These are phyloP conservation scores for Himalopsyche tibetana DNA, from an alignment of 2,888 invertebrate species.

Conservation along the genomic window DNA sequence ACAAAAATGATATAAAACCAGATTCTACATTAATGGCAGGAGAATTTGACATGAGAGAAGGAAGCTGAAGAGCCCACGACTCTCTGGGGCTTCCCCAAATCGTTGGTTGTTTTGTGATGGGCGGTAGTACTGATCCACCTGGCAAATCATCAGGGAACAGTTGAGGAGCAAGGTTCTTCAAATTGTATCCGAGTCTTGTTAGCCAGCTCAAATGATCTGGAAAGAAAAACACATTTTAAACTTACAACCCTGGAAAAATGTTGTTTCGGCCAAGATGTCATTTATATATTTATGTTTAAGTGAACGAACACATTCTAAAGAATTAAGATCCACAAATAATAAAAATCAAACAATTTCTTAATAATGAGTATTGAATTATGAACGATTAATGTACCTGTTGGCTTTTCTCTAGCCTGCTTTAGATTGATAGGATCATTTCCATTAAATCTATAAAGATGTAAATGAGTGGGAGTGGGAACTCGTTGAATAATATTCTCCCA, in stretches of 20 bases:
- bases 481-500: slow-evolving; percentile 92
- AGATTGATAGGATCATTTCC: slow-evolving; percentile 96
- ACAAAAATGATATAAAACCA: slow-evolving; percentile 89
- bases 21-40: slow-evolving; percentile 87
- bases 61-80: slow-evolving; percentile 76
- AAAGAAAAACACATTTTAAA: slow-evolving; percentile 67
- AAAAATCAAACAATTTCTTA: background rate
- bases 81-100: slow-evolving; percentile 78
- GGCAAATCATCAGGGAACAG: slow-evolving; percentile 84
- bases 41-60: slow-evolving; percentile 80
- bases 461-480: slow-evolving; percentile 87
- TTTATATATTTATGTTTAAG: too few species aligned
- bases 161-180: slow-evolving; percentile 91
- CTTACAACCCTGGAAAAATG: background rate
- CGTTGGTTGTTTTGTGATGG: slow-evolving; percentile 77
- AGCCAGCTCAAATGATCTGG: slow-evolving; percentile 93
- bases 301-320: too few species aligned
- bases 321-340: too few species aligned
- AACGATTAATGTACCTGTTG: slow-evolving; percentile 77
- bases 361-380: background rate
- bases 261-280: background rate
- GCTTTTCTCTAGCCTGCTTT: slow-evolving; percentile 83
- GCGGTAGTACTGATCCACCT: slow-evolving; percentile 81
- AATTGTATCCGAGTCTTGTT: slow-evolving; percentile 88
- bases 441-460: slow-evolving; percentile 93